Evolutionary conservation across 2,113 vertebrate species (phyloP), one percentile per base, ranked within the genome.

Genomic region (Podarcis cretensis): DNA sequence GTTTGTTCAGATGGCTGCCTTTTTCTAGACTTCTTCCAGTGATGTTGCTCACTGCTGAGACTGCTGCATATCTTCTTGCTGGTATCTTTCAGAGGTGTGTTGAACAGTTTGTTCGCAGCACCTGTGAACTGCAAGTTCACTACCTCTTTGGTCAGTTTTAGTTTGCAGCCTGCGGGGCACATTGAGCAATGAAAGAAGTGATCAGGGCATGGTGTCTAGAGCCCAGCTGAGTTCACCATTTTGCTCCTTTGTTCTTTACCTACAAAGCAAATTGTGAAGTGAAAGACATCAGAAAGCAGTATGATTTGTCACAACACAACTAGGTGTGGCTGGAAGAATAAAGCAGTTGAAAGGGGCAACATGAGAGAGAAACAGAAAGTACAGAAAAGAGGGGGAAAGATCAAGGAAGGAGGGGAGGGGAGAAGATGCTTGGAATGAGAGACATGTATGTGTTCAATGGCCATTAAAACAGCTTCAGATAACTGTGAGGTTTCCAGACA

Each of bases 271-370:
- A 25, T 43, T 66, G 35, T 40, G 18, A 12, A 54, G 32, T 77
- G 82, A 89, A 81, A 32, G 4, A 23, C 25, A 32, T 84, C 40
- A 21, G 3, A 84, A 18, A 35, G 32, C 37, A 20, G 25, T 48
- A n/a, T 81, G n/a, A 21, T n/a, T 75, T 93, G 87, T 73, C 65
- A 18, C 69, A 81, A 30, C 35, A 73, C 40, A 1, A 59, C 87
- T 75, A 0, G 0, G 1, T 14, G 14, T 3, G 68, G 63, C 69
- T n/a, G 66, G 32, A 18, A 0, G 74, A 86, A 37, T 59, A 14
- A 48, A n/a, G 1, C 12, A 54, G 1, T 48, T 81, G 27, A 1
- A 25, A 71, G 71, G 84, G 54, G 40, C 4, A 57, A 63, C 43
- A 63, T 82, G 57, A n/a, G 32, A 85, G 3, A 66, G 65, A 25